A percentile compares a stretch with the other conserved stretches of the same genome.
phyloP scores from a whole-genome alignment of 2,113 vertebrate species.

The Mus musculus region GRCm39 chr5:39593501-39594000 shows the following conservation, averaged over 20 bases:
- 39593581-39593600: not conserved
- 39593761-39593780: not conserved
- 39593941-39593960: not conserved
- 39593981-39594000: not conserved
- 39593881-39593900: accelerated
- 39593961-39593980: not conserved
- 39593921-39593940: not conserved
- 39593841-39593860: not conserved
- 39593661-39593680: no score
- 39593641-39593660: not conserved
- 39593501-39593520: no score
- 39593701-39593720: not conserved
- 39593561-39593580: no score
- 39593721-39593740: not conserved
- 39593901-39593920: not conserved
- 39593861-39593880: not conserved
- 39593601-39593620: not conserved
- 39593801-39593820: not conserved
- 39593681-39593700: accelerated
- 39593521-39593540: no score
- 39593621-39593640: not conserved
- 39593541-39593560: not conserved
- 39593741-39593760: not conserved
- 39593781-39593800: not conserved
- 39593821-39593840: not conserved